A percentile compares a stretch with the other conserved stretches of the same genome.
These are phyloP conservation scores for Frankliniella intonsa DNA, from an alignment of 2,888 invertebrate species.

Conservation along the genomic window DNA sequence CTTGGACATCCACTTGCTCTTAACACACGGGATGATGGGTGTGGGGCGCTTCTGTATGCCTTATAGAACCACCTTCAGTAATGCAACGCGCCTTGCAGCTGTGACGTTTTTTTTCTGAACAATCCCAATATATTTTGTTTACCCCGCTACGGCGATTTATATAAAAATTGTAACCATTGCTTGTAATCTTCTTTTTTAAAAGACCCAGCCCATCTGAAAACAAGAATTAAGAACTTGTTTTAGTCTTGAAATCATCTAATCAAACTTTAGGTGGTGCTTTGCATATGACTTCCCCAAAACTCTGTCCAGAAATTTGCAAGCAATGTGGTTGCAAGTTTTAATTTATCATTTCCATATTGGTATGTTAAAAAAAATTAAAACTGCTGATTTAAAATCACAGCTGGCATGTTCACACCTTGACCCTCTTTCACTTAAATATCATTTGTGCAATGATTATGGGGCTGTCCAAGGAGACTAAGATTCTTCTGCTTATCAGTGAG, in stretches of 20 bases:
- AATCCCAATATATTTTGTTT: background rate
- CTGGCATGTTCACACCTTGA: no score
- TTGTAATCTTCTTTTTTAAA: background rate
- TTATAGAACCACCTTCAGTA: background rate
- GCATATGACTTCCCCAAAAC: background rate
- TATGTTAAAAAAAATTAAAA: no score
- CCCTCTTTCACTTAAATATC: background rate
- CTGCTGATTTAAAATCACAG: no score
- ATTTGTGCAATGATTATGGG: background rate
- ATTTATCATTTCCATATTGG: no score
- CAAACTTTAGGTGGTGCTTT: background rate
- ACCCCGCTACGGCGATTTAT: background rate
- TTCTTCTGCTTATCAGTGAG: background rate
- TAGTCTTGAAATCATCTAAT: background rate
- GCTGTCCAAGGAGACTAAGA: background rate
- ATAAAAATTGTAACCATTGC: background rate
- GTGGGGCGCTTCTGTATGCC: background rate
- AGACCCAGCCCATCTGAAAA: background rate
- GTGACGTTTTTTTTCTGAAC: background rate
- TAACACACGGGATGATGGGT: background rate
- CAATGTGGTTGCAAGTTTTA: no score
- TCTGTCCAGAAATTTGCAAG: no score
- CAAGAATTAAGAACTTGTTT: background rate
- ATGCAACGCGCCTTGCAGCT: background rate
- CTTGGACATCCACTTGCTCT: no score